Conservation (phyloP, 2,888 invertebrate genomes). For the Mantis religiosa region DNA sequence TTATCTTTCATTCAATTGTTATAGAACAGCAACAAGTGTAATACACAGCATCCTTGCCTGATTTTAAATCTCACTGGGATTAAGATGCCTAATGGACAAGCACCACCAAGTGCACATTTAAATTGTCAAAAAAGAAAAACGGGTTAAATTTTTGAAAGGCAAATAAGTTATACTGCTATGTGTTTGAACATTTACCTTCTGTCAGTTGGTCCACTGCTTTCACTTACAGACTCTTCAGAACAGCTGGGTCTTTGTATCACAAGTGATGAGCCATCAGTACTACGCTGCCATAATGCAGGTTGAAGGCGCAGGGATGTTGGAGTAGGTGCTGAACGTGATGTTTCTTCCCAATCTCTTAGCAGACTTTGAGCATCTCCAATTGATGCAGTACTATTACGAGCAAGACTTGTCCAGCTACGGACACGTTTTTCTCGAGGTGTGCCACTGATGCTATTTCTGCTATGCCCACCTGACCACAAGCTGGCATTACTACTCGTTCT, state of each 20-base stretch:
- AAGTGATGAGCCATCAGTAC: constrained; percentile 35
- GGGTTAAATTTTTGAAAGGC: background rate
- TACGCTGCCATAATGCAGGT: constrained; percentile 42
- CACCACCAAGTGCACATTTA: no score
- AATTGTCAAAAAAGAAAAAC: background rate
- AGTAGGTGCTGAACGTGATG: constrained; percentile 68
- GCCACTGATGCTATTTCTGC: constrained; percentile 35
- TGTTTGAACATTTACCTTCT: background rate
- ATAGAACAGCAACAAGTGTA: background rate
- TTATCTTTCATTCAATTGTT: background rate
- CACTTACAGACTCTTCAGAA: constrained; percentile 25
- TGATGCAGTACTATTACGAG: constrained; percentile 16
- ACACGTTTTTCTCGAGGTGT: constrained; percentile 52
- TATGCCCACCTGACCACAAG: constrained; percentile 48
- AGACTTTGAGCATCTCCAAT: constrained; percentile 12
- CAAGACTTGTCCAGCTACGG: constrained; percentile 59
- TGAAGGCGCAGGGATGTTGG: constrained; percentile 62
- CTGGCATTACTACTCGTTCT: constrained; percentile 78
- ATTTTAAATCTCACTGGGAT: background rate
- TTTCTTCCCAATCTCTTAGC: constrained; percentile 62
- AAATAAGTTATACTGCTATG: background rate
- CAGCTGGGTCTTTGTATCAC: background rate
- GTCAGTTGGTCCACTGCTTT: constrained; percentile 18
- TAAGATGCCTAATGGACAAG: background rate
- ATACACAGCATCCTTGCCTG: no score